Percentiles rank a stretch among this genome's conserved stretches.
Evolutionary conservation across 2,888 invertebrate genomes (phyloP).

Genomic region (Synergus japonicus): DNA sequence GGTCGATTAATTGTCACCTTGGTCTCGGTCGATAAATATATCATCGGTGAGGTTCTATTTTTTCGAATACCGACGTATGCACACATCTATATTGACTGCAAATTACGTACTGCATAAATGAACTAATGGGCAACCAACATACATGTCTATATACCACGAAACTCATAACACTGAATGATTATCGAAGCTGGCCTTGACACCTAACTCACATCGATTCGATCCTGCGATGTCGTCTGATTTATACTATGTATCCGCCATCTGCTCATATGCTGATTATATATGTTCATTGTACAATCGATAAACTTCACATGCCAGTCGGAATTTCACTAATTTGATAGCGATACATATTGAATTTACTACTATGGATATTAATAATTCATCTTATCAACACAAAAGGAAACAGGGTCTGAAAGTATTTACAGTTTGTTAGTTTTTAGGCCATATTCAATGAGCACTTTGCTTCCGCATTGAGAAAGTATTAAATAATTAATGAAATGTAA

Average conservation of each 20-base stretch:
- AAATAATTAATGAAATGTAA: no score
- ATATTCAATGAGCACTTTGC: no score
- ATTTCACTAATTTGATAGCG: not conserved
- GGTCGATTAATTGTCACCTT: constrained; percentile 28
- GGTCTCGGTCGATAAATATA: constrained; percentile 26
- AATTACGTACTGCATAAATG: not conserved
- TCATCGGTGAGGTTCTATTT: constrained; percentile 11
- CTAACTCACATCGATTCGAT: constrained; percentile 29
- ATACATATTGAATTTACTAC: not conserved
- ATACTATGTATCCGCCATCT: constrained; percentile 12
- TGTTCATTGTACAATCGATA: not conserved
- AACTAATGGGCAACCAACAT: not conserved
- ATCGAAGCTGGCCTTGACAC: constrained; percentile 35
- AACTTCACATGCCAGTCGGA: not conserved
- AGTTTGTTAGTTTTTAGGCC: no score
- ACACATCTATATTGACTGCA: not conserved
- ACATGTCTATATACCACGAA: not conserved
- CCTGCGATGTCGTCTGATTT: constrained; percentile 26
- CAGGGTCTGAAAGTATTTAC: no score
- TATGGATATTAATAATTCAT: not conserved
- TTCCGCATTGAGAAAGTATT: no score
- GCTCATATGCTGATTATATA: not conserved
- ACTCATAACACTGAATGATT: constrained; percentile 35
- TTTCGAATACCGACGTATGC: not conserved
- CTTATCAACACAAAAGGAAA: no score